A percentile compares a stretch with the other conserved stretches of the same genome.
Conservation (phyloP, 2,888 invertebrate genomes). For the Heliothis peltigera region DNA sequence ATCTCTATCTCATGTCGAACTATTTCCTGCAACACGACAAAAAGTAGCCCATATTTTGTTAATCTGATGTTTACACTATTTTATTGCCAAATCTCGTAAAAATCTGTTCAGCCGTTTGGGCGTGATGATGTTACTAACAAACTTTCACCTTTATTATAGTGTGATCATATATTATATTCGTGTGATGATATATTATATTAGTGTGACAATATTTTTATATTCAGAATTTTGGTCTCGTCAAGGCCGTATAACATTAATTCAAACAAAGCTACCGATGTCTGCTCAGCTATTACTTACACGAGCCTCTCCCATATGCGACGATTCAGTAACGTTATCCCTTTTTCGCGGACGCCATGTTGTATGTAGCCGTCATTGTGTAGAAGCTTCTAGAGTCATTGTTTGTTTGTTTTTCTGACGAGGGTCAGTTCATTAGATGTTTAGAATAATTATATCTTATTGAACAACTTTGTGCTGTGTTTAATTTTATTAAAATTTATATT, state of each 20-base stretch:
- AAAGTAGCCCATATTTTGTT: too few species aligned
- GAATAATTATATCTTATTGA: slow-evolving; percentile 57
- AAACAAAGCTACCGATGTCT: slow-evolving; percentile 70
- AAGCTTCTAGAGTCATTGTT: slow-evolving; percentile 39
- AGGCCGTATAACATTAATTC: slow-evolving; percentile 67
- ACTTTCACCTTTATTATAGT: too few species aligned
- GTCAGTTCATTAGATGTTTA: slow-evolving; percentile 55
- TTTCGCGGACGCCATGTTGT: slow-evolving; percentile 69
- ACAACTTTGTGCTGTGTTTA: slow-evolving; percentile 26
- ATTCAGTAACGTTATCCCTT: slow-evolving; percentile 80
- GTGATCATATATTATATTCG: too few species aligned
- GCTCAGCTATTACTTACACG: slow-evolving; percentile 70
- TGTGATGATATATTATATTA: too few species aligned
- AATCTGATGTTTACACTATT: too few species aligned
- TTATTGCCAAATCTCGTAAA: too few species aligned
- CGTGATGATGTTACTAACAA: too few species aligned
- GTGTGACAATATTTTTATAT: too few species aligned
- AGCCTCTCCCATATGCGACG: slow-evolving; percentile 76
- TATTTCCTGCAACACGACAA: too few species aligned
- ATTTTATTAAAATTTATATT: slow-evolving; percentile 37
- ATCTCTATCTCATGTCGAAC: too few species aligned
- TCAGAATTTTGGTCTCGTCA: slow-evolving; percentile 16
- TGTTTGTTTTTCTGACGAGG: slow-evolving; percentile 53
- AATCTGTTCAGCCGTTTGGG: too few species aligned
- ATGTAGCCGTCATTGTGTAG: slow-evolving; percentile 63